A percentile compares a stretch with the other conserved stretches of the same genome.
These are phyloP conservation scores for Muscidifurax raptorellus DNA, from an alignment of 1,140 invertebrate species.

Conservation along the genomic window DNA sequence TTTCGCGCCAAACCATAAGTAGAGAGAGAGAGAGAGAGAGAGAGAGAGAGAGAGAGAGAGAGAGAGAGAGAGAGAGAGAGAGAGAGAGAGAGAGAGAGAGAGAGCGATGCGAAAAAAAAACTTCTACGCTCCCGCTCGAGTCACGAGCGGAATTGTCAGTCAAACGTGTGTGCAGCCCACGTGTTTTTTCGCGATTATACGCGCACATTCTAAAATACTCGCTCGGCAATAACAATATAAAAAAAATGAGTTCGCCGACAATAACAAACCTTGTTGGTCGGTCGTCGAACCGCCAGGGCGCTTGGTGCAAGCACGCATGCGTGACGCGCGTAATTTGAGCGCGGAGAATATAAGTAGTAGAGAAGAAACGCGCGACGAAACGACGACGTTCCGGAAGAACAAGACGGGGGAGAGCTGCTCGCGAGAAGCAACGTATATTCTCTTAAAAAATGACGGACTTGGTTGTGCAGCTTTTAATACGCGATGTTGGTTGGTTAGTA, in stretches of 20 bases:
- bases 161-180: neutral
- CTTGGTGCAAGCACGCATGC: neutral
- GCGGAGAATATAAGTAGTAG: neutral
- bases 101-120: neutral
- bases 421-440: neutral
- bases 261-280: slow-evolving; percentile 29
- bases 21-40: no score
- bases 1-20: neutral
- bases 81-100: no score
- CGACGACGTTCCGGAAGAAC: neutral
- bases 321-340: slow-evolving; percentile 26
- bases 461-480: no score
- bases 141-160: neutral
- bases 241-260: neutral
- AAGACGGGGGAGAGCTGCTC: neutral
- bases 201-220: no score
- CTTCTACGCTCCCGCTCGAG: neutral
- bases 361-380: neutral
- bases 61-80: no score
- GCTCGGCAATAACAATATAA: neutral
- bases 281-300: slow-evolving; percentile 5
- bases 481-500: no score
- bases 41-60: no score
- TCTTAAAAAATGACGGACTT: no score
- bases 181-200: no score